Base-by-base conservation (phyloP, 1,140 invertebrate species). In the Maconellicoccus hirsutus region DNA sequence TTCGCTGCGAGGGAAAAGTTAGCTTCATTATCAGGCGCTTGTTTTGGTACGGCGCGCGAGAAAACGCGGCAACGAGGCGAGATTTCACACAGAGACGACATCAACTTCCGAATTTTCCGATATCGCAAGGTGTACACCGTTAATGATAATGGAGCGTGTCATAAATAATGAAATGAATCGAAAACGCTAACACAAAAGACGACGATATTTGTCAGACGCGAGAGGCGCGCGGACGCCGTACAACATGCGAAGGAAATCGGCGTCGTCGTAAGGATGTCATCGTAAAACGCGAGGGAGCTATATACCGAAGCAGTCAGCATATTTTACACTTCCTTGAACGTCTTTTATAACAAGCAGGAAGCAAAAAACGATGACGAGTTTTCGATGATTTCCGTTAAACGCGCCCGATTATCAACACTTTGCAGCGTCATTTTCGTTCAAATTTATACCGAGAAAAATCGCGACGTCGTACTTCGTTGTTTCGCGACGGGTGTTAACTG, bases 61-160 rank as follows among this genome's bases (percentile, higher is more conserved):
- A 52, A 33, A 52, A 52, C 6, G 42, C 42, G n/a, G 12, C 42
- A 52, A 2, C 4, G n/a, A 52, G n/a, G n/a, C 42, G 42, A 52
- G 42, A 52, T 52, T 52, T 19, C 42, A 19, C 29, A 33, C 29
- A 33, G 29, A 33, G 42, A 19, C n/a, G 61, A 66, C 21, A 66
- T 19, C 61, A 26, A 66, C 61, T 66, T 66, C 25, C 61, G 61
- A 66, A 66, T 23, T 66, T 66, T 66, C 61, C 61, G 61, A 66
- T 66, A 66, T 23, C 61, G 61, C 21, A 66, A 66, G 25, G 25
- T 66, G 61, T 66, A 66, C 52, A 26, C 21, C 10, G 61, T 66
- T 66, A 66, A 66, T 66, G 61, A 66, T 66, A 66, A 66, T 66
- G 61, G 61, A 66, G 61, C 61, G 61, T 66, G 61, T 66, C 61